A percentile compares a stretch with the other conserved stretches of the same genome.
phyloP scores from a whole-genome alignment of 1,140 invertebrate species.

The Pachypeltis micranthus region DNA sequence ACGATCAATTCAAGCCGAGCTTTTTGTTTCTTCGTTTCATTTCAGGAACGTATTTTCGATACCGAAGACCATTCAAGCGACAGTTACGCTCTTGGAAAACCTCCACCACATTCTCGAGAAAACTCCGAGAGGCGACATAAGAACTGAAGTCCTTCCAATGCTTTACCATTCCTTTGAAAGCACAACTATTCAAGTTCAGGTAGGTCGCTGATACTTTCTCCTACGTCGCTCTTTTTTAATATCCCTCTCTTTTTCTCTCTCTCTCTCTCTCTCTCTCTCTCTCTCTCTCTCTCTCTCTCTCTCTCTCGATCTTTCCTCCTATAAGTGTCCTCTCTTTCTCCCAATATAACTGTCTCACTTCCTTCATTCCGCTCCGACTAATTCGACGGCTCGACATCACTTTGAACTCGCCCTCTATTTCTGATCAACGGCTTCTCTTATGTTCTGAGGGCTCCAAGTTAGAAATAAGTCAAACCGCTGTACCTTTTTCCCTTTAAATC shows the following conservation, averaged over 20 bases:
- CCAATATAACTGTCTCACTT: too few species aligned
- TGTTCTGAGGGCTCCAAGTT: too few species aligned
- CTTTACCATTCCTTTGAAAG: constrained; percentile 82
- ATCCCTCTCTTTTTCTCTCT: background rate
- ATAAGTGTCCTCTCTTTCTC: too few species aligned
- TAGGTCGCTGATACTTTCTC: constrained; percentile 33
- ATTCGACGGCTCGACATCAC: too few species aligned
- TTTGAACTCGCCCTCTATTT: too few species aligned
- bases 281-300: background rate
- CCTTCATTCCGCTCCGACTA: too few species aligned
- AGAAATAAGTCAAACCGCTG: too few species aligned
- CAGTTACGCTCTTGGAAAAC: constrained; percentile 82
- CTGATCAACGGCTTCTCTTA: too few species aligned
- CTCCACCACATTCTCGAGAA: constrained; percentile 83
- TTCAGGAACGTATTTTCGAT: constrained; percentile 58
- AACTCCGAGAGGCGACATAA: constrained; percentile 65
- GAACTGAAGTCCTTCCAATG: constrained; percentile 72
- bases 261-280: background rate
- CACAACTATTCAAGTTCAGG: constrained; percentile 84
- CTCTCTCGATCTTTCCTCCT: background rate
- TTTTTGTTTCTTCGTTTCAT: background rate
- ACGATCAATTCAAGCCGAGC: background rate
- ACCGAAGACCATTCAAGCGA: constrained; percentile 80
- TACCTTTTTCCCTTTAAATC: too few species aligned
- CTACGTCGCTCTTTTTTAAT: background rate